phyloP scores from a whole-genome alignment of 1,140 invertebrate species.

The Diachasmimorpha longicaudata region DNA sequence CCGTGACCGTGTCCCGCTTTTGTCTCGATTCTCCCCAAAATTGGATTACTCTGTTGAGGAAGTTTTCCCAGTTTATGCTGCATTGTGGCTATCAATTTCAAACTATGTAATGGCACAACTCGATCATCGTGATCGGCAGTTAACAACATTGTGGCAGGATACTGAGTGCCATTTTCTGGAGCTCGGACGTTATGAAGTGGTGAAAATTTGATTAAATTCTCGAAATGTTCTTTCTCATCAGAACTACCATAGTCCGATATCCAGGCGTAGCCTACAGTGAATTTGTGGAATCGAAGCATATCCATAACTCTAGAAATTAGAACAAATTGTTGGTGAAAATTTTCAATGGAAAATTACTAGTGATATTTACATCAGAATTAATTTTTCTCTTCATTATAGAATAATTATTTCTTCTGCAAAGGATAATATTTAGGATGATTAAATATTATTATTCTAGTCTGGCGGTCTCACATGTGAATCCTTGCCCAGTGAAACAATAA shows the following conservation, averaged over 20 bases:
- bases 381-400: too few relatives aligned
- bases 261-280: constrained; percentile 98
- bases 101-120: constrained; percentile 93
- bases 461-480: too few relatives aligned
- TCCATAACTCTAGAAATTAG: constrained; percentile 84
- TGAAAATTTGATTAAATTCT: constrained; percentile 90
- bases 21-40: constrained; percentile 89
- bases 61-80: constrained; percentile 76
- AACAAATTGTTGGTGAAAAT: constrained; percentile 24
- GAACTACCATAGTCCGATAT: constrained; percentile 94
- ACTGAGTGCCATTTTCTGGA: constrained; percentile 72
- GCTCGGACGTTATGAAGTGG: constrained; percentile 91
- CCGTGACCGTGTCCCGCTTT: constrained; percentile 96
- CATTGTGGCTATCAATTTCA: constrained; percentile 93
- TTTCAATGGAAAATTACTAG: neutral
- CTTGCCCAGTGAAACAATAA: too few relatives aligned
- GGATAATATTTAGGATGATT: too few relatives aligned
- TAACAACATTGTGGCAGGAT: constrained; percentile 88
- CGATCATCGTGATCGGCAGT: constrained; percentile 99
- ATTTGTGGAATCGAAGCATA: constrained; percentile 97
- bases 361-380: too few relatives aligned
- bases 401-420: too few relatives aligned
- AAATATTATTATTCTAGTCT: too few relatives aligned
- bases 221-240: constrained; percentile 87
- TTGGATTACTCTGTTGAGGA: constrained; percentile 80